Evolutionary conservation across 2,113 vertebrate genomes (phyloP), one percentile per base, ranked within the genome.

Genomic region (Oryzias woworae): DNA sequence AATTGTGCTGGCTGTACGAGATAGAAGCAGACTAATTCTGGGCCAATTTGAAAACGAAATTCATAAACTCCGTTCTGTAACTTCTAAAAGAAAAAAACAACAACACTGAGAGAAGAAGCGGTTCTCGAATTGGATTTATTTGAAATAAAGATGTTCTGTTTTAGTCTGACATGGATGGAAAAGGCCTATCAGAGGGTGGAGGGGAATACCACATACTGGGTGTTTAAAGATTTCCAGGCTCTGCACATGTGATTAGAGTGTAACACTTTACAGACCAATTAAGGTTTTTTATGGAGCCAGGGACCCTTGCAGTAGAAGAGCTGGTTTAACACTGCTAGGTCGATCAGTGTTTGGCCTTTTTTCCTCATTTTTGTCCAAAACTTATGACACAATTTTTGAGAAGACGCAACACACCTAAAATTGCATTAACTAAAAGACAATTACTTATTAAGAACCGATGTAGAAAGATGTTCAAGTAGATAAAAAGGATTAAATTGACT

Each of bases 181-280:
- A 47, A 47, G 17, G 59, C 24, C 42, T 48, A 70, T 14, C 15
- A 54, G 55, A 67, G 14, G 70, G 61, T 24, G 54, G 66, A 73
- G 62, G 66, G 58, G 44, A 63, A 66, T 75, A 73, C 73, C 73
- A 72, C 77, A 77, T 83, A 69, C 73, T 44, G 73, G 78, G 82
- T 85, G 81, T 89, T 87, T 84, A 86, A 82, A 85, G 73, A 82
- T 75, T 64, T 80, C 66, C 22, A 62, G 59, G 75, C 73, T 85
- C 80, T 58, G 83, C 68, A 77, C 85, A 82, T 64, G 71, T 78
- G 77, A 87, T 88, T 85, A 82, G 71, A 84, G 75, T 69, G 47
- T 75, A 66, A 83, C 76, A 83, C 81, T 87, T 86, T 84, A 88
- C 78, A 85, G 65, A 74, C 80, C 81, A 85, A 89, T 85, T 87